Evolutionary conservation across 1,140 invertebrate genomes (phyloP), one percentile per base, ranked within the genome.

Genomic region (Drosophila insularis): DNA sequence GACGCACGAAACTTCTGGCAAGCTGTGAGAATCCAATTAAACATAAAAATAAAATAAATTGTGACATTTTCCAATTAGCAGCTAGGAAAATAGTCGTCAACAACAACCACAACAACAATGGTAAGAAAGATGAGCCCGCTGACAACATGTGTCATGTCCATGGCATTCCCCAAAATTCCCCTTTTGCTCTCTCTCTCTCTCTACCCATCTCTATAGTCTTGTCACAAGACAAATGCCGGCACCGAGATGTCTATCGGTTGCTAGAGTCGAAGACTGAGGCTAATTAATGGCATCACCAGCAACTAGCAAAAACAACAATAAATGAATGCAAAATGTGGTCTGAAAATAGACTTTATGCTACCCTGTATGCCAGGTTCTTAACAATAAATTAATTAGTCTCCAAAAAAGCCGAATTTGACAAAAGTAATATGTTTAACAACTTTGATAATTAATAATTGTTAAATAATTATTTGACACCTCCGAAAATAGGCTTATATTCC

Each of bases 31-130:
- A 89, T 87, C 82, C 82, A 87, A 87, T 87, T 87, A 87, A 87
- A 87, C 80, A 87, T 89, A 87, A 87, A 87, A 87, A 87, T 89
- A 74, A 87, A 87, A 87, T 87, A 89, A 77, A 87, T 84, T 87
- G 84, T 87, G 82, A 87, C 82, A 87, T 80, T 87, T 87, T 87
- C 82, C 82, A 87, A 87, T 87, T 87, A 87, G 82, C 80, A 76
- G 46, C 27, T 35, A 71, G 76, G 43, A 74, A 78, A 77, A 73
- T 82, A 82, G 79, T 81, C 67, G 64, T 21, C 13, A 56, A n/a
- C 40, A 58, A 54, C 39, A 66, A 27, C 19, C 60, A 23, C 31
- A 54, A 32, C n/a, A 40, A 54, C 37, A 37, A 31, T 10, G 27
- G 35, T 11, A 61, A 71, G 84, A 87, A 82, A 76, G 79, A 86